Percentiles rank a stretch among this genome's conserved stretches.
phyloP scores from a whole-genome alignment of 2,797 vertebrate species.

The Alouatta caraya region DNA sequence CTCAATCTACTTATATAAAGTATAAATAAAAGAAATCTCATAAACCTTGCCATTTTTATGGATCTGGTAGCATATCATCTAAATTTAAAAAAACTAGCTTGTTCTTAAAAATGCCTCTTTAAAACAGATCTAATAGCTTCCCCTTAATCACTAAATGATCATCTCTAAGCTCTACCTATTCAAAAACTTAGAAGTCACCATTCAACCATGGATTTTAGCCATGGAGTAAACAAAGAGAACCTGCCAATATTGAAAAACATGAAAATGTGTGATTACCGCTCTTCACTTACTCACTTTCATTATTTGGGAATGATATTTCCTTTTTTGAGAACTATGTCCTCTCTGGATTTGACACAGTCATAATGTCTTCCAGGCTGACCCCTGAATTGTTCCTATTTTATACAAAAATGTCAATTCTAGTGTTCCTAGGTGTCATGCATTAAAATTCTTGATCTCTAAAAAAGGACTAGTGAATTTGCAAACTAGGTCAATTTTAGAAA shows the following conservation, averaged over 20 bases:
- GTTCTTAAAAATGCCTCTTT: background rate
- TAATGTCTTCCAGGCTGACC: background rate
- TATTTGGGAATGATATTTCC: background rate
- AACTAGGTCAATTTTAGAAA: slow-evolving; percentile 48
- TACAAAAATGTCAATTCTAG: background rate
- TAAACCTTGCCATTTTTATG: background rate
- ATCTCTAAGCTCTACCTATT: background rate
- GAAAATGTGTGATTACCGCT: background rate
- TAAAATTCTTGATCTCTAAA: background rate
- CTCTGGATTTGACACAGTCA: background rate
- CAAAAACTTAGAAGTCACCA: background rate
- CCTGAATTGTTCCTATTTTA: slow-evolving; percentile 20
- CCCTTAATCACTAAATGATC: background rate
- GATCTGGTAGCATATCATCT: background rate
- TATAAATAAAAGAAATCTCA: background rate
- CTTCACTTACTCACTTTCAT: background rate
- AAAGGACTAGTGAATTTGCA: background rate
- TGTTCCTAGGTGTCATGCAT: background rate
- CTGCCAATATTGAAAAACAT: background rate
- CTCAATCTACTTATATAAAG: background rate
- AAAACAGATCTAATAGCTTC: background rate
- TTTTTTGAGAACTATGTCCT: background rate
- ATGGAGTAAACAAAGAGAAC: background rate
- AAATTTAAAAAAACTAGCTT: background rate
- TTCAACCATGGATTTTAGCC: background rate